Evolutionary conservation across 1,140 invertebrate species (phyloP).

Genomic region (Achroia grisella): DNA sequence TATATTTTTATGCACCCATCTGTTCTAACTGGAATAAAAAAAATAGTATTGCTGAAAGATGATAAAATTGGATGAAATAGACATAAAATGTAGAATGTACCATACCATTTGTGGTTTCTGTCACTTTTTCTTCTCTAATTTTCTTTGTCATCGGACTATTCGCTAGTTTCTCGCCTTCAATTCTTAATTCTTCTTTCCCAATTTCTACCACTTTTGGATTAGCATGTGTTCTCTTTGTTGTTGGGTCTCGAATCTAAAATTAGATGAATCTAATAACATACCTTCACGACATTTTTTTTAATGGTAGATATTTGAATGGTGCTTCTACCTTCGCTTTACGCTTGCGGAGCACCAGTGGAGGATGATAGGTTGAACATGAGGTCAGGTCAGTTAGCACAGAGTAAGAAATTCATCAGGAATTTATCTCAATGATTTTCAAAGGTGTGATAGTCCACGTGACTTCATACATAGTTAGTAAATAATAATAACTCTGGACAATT

Average conservation of each 20-base stretch:
- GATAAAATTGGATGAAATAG: neutral
- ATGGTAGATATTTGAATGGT: too few species aligned
- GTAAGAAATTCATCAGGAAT: too few species aligned
- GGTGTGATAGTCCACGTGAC: too few species aligned
- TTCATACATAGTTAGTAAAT: too few species aligned
- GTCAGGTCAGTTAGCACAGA: too few species aligned
- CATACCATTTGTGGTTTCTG: neutral
- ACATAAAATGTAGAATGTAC: neutral
- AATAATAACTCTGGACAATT: too few species aligned
- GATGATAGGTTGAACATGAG: too few species aligned
- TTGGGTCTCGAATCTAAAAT: slow-evolving; percentile 1
- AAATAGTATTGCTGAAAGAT: too few species aligned
- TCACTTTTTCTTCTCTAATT: neutral
- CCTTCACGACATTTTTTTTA: too few species aligned
- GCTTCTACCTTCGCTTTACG: too few species aligned
- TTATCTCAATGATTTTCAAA: too few species aligned
- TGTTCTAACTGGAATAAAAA: neutral
- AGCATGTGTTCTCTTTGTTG: neutral
- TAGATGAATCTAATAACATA: neutral
- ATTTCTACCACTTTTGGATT: neutral
- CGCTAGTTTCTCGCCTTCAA: neutral
- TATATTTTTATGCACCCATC: neutral
- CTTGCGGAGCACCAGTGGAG: too few species aligned
- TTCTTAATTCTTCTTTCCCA: neutral
- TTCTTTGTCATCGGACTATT: neutral